Conservation (phyloP, 2,888 invertebrate genomes). For the Drosophila maculinotata region DNA sequence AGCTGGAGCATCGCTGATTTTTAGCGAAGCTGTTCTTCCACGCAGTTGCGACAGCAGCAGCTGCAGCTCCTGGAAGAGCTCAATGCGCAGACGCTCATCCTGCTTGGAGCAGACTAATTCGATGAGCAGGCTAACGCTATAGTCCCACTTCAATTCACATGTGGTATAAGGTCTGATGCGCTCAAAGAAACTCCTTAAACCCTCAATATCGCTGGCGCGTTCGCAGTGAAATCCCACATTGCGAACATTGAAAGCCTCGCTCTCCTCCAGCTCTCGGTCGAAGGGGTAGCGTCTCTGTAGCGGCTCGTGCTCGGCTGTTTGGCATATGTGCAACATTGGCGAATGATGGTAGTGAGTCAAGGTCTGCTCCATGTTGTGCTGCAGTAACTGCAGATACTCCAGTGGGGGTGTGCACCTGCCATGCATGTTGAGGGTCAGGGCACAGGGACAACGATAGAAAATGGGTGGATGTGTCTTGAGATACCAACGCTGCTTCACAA, state of each 20-base stretch:
- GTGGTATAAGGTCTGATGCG: neutral
- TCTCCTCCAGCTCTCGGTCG: slow-evolving; percentile 37
- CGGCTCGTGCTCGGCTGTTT: no score
- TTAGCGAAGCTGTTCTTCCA: slow-evolving; percentile 12
- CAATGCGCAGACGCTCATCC: slow-evolving; percentile 11
- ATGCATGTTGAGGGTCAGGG: slow-evolving; percentile 60
- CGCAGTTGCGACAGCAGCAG: slow-evolving; percentile 22
- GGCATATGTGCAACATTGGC: rapidly evolving
- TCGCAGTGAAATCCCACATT: slow-evolving; percentile 54
- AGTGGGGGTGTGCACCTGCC: slow-evolving; percentile 66
- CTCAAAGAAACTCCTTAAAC: slow-evolving; percentile 35
- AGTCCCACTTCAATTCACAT: slow-evolving; percentile 48
- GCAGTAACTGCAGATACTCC: slow-evolving; percentile 61
- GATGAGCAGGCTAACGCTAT: slow-evolving; percentile 46
- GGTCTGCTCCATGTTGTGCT: slow-evolving; percentile 14
- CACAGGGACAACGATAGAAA: slow-evolving; percentile 57
- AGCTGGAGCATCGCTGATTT: slow-evolving; percentile 1
- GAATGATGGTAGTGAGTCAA: neutral
- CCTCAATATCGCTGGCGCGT: slow-evolving; percentile 26
- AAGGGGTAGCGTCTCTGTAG: slow-evolving; percentile 23
- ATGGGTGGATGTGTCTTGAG: slow-evolving; percentile 61
- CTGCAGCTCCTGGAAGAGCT: slow-evolving; percentile 36
- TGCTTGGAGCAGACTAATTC: slow-evolving; percentile 29
- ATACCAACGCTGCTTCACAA: slow-evolving; percentile 75
- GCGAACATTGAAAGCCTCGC: slow-evolving; percentile 54